A percentile compares a stretch with the other conserved stretches of the same genome.
Evolutionary conservation across 2,888 invertebrate species (phyloP).

Genomic region (Drosophila neutralis): DNA sequence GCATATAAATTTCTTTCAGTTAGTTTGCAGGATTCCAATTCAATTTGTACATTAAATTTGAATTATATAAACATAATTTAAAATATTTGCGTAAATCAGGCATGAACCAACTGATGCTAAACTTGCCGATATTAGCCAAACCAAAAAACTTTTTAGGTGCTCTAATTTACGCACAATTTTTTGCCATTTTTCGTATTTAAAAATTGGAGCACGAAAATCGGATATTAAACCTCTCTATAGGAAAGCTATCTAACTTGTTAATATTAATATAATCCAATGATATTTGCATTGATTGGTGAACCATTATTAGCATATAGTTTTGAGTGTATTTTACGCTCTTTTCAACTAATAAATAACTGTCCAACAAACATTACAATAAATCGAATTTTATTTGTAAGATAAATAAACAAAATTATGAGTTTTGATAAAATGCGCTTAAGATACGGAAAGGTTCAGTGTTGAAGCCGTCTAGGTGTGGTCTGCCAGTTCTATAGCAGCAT

Average conservation of each 20-base stretch:
- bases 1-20: not conserved
- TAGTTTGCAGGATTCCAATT: not conserved
- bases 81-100: not conserved
- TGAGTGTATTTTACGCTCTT: not conserved
- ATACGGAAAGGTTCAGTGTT: conserved; percentile 92
- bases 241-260: not conserved
- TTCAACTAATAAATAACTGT: not conserved
- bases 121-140: not conserved
- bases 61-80: not conserved
- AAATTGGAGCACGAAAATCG: not conserved
- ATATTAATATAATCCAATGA: not conserved
- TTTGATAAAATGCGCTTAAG: conserved; percentile 92
- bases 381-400: conserved; percentile 21
- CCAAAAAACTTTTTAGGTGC: not conserved
- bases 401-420: conserved; percentile 71
- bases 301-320: not conserved
- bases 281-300: not conserved
- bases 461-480: conserved; percentile 89
- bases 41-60: too few species aligned
- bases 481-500: conserved; percentile 88
- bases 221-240: not conserved
- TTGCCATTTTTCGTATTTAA: not conserved
- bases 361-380: not conserved
- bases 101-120: not conserved
- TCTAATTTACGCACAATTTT: not conserved